Percentiles rank a stretch among this genome's conserved stretches.
Conservation (phyloP, 2,888 invertebrate genomes). For the Aphrophora alni region DNA sequence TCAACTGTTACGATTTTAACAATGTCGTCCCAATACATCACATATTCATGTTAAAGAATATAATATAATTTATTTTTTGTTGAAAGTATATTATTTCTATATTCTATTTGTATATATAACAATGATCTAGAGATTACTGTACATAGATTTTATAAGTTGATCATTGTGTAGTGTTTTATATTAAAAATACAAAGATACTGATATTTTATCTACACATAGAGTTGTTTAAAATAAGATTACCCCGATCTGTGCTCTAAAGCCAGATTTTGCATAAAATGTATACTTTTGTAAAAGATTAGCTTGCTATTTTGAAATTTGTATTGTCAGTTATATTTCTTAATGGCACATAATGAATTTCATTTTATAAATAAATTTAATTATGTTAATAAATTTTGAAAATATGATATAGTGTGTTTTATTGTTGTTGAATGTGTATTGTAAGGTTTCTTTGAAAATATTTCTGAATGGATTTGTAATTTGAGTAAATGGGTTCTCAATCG, state of each 20-base stretch:
- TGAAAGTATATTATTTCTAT: background rate
- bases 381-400: background rate
- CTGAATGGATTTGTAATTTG: no score
- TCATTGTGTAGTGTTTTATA: background rate
- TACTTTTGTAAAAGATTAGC: background rate
- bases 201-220: background rate
- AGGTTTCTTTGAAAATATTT: no score
- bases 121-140: background rate
- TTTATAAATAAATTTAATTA: background rate
- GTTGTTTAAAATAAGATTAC: background rate
- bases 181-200: background rate
- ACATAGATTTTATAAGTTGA: background rate
- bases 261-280: background rate
- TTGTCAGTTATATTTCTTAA: background rate
- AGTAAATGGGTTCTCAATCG: no score
- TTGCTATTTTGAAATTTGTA: background rate
- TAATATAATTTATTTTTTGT: constrained; percentile 9
- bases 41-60: background rate
- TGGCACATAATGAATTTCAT: background rate
- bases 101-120: background rate
- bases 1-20: background rate
- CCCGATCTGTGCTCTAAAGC: background rate
- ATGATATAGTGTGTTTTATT: background rate
- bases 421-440: no score
- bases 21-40: background rate